Evolutionary conservation across 1,140 invertebrate genomes (phyloP).

Genomic region (Papilio dardanus): DNA sequence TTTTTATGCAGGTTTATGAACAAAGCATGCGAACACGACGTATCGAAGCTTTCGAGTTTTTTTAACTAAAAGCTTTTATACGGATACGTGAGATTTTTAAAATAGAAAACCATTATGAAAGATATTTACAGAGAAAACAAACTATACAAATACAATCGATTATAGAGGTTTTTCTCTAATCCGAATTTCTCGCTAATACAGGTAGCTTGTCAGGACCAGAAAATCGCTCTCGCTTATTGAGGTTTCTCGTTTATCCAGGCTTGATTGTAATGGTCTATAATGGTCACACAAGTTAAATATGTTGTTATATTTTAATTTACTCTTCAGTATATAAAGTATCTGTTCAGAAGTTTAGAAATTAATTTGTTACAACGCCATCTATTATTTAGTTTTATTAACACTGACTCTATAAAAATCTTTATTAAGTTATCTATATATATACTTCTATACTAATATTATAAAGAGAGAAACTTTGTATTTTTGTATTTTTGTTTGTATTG

Average conservation of each 20-base stretch:
- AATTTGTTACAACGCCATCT: conserved; percentile 3
- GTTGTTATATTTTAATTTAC: neutral
- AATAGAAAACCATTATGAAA: neutral
- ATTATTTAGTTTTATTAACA: neutral
- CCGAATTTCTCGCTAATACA: too few species aligned
- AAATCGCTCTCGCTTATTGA: too few species aligned
- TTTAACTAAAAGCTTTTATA: conserved; percentile 14
- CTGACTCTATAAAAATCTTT: neutral
- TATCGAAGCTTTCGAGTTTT: conserved; percentile 5
- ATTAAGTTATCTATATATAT: too few species aligned
- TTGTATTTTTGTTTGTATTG: too few species aligned
- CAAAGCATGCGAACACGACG: conserved; percentile 41
- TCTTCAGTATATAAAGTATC: neutral
- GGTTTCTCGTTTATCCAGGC: too few species aligned
- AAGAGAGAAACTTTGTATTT: too few species aligned
- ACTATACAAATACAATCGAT: neutral
- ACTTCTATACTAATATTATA: too few species aligned
- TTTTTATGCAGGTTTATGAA: conserved; percentile 54
- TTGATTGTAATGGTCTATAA: neutral
- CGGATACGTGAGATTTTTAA: neutral
- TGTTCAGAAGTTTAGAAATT: neutral
- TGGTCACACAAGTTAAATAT: neutral
- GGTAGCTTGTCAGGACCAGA: too few species aligned
- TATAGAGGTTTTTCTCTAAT: too few species aligned
- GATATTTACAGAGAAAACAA: neutral